Evolutionary conservation across 1,140 invertebrate genomes (phyloP).

Genomic region (Polypedilum vanderplanki): DNA sequence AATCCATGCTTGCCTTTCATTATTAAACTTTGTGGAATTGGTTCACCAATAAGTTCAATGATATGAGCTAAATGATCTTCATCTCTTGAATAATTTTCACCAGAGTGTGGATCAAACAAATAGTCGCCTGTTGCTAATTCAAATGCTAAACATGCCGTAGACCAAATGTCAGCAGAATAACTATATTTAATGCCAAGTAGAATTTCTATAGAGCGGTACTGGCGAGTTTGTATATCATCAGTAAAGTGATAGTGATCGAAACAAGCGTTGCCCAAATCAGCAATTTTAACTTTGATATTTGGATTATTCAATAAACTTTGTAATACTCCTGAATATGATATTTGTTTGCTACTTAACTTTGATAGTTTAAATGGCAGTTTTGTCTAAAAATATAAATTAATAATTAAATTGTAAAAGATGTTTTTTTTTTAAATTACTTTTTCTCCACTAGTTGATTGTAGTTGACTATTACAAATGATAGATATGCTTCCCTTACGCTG

Average conservation of each 20-base stretch:
- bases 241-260: slow-evolving; percentile 60
- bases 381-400: not conserved
- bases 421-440: not conserved
- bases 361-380: not conserved
- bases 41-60: slow-evolving; percentile 85
- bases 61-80: slow-evolving; percentile 99
- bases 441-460: not conserved
- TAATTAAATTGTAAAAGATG: not conserved
- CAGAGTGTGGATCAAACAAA: slow-evolving; percentile 95
- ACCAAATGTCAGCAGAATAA: slow-evolving; percentile 96
- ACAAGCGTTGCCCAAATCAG: slow-evolving; percentile 97
- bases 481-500: not conserved
- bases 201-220: slow-evolving; percentile 97
- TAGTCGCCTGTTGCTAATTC: slow-evolving; percentile 98
- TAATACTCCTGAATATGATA: slow-evolving; percentile 46
- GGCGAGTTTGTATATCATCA: slow-evolving; percentile 93
- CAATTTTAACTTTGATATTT: slow-evolving; percentile 88
- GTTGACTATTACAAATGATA: not conserved
- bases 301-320: slow-evolving; percentile 82
- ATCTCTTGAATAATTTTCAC: slow-evolving; percentile 76
- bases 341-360: slow-evolving; percentile 23
- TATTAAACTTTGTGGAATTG: slow-evolving; percentile 65
- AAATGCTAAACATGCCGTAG: slow-evolving; percentile 97
- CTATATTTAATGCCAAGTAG: slow-evolving; percentile 89
- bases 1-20: slow-evolving; percentile 42